These are phyloP conservation scores for Amphibalanus amphitrite DNA, from an alignment of 1,140 invertebrate genomes.

Conservation along the genomic window DNA sequence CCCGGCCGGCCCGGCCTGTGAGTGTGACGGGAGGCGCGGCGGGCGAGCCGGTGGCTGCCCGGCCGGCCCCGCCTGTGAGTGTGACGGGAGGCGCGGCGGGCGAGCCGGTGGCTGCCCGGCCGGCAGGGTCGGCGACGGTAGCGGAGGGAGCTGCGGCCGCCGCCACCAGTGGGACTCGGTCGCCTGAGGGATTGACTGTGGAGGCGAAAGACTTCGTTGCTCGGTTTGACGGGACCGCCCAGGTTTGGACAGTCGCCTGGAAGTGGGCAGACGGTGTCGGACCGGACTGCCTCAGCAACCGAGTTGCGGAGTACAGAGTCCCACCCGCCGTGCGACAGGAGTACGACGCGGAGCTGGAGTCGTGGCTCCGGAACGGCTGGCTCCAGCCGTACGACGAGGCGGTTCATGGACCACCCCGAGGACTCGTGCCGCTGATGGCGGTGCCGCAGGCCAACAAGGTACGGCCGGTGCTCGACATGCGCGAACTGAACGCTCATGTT, in stretches of 20 bases:
- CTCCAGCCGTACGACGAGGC: not conserved
- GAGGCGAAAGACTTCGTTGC: not conserved
- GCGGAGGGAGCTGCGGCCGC: too few species aligned
- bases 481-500: slow-evolving; percentile 2
- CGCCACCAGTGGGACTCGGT: too few species aligned
- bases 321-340: not conserved
- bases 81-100: too few species aligned
- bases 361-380: not conserved
- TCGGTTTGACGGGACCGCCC: not conserved
- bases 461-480: too few species aligned
- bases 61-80: too few species aligned
- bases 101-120: too few species aligned
- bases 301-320: not conserved
- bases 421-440: not conserved
- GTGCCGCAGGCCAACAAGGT: too few species aligned
- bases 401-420: not conserved
- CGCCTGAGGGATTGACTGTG: too few species aligned
- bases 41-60: too few species aligned
- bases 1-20: too few species aligned
- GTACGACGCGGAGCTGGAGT: not conserved
- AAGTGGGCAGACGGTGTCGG: not conserved
- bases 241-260: not conserved
- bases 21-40: too few species aligned
- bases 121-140: too few species aligned
- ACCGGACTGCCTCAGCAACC: not conserved